A percentile compares a stretch with the other conserved stretches of the same genome.
Evolutionary conservation across 2,888 invertebrate species (phyloP).

Genomic region (Cyaniris semiargus): DNA sequence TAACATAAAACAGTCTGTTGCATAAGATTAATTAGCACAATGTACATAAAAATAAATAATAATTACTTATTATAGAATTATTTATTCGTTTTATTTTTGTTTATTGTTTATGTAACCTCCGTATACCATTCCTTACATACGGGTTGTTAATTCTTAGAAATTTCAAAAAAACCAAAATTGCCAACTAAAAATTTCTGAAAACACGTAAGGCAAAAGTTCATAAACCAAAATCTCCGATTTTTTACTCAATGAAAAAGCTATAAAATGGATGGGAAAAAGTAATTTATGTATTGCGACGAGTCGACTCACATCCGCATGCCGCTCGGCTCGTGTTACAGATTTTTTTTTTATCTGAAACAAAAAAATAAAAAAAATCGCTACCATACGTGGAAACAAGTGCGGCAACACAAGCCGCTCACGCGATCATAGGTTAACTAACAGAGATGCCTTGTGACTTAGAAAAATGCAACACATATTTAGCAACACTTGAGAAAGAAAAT

Average conservation of each 20-base stretch:
- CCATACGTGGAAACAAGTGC: constrained; percentile 64
- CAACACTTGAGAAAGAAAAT: too few relatives aligned
- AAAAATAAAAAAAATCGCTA: constrained; percentile 63
- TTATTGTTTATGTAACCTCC: neutral
- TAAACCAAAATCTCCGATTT: neutral
- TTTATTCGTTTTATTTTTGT: neutral
- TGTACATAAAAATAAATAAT: neutral
- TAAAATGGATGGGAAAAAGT: constrained; percentile 24
- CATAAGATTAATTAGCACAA: neutral
- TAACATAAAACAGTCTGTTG: neutral
- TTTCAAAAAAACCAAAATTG: neutral
- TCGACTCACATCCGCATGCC: constrained; percentile 68
- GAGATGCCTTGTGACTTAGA: constrained; percentile 27
- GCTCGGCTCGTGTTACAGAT: constrained; percentile 67
- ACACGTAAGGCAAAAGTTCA: neutral
- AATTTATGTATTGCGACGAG: constrained; percentile 44
- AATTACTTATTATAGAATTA: neutral
- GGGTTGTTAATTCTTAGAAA: too few relatives aligned
- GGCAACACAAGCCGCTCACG: constrained; percentile 46
- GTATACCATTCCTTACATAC: too few relatives aligned
- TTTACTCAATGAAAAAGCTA: constrained; percentile 9
- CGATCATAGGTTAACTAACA: constrained; percentile 47
- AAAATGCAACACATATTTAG: neutral
- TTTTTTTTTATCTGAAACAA: constrained; percentile 57
- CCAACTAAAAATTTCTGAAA: neutral